Evolutionary conservation across 2,888 invertebrate genomes (phyloP), one percentile per base, ranked within the genome.

Genomic region (Buathra laborator): DNA sequence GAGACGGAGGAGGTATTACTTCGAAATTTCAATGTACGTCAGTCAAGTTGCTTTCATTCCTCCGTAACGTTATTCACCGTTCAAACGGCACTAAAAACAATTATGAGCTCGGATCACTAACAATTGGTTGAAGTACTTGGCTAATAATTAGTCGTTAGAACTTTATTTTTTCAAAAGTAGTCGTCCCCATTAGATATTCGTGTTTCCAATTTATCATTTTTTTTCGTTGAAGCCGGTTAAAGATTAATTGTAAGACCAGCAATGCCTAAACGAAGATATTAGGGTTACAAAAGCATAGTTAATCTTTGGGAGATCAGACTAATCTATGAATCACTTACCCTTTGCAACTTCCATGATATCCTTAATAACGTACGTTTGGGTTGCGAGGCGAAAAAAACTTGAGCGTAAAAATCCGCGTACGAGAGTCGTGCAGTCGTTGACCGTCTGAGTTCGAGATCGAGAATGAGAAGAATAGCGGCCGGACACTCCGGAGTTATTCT

Each of bases 401-500:
- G 14, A 2, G 1, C 2, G 44, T 4, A 56, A 75, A 62, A 9
- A 37, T 37, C 37, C 37, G 64, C 32, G 64, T 29, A 62, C 72
- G 56, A 48, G 12, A 19, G 48, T 43, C 12, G 48, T 48, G 6
- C 9, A 64, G 64, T 32, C 46, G 51, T 67, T 84, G 89, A 87
- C 85, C 83, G 82, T 66, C 82, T 86, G 88, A 86, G 88, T 88
- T 89, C 87, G 78, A 88, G 90, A 86, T 89, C 43, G 77, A 90
- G 91, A 92, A 90, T 92, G 91, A 87, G 82, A 78, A 86, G 84
- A 84, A 86, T 86, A 74, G 86, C 77, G 70, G 37, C 78, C 88
- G 86, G 88, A 76, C 56, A 87, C 90, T 89, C 90, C 90, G 85
- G 86, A 88, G 91, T 91, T 92, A 92, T 92, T 92, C 92, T 92